phyloP scores from a whole-genome alignment of 2,113 vertebrate species.

The Alosa alosa region DNA sequence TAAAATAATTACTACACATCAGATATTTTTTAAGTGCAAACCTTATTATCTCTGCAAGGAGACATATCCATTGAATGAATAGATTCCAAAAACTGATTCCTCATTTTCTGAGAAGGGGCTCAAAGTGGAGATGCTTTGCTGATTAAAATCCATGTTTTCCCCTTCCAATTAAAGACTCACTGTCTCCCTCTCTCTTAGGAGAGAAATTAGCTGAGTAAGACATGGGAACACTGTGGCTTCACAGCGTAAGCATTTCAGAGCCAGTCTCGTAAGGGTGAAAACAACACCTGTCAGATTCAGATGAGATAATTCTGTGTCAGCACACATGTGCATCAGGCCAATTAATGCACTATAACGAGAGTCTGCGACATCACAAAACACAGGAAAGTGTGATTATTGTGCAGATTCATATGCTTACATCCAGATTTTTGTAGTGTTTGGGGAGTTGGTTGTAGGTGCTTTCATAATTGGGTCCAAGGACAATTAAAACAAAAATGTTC shows the following conservation, averaged over 20 bases:
- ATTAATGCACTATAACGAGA: slow-evolving; percentile 41
- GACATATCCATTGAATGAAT: background rate
- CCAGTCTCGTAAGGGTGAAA: slow-evolving; percentile 25
- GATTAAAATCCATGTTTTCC: background rate
- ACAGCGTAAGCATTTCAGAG: background rate
- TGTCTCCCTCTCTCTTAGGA: background rate
- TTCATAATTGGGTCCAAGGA: background rate
- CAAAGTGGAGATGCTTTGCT: background rate
- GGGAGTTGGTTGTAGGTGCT: background rate
- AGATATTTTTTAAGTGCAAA: background rate
- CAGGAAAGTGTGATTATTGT: background rate
- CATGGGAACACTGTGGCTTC: background rate
- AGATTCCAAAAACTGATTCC: background rate
- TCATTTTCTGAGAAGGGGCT: background rate
- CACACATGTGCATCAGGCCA: slow-evolving; percentile 39
- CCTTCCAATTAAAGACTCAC: background rate
- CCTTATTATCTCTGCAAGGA: background rate
- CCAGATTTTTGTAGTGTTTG: background rate
- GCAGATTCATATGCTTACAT: background rate
- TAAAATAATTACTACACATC: background rate
- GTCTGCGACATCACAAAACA: background rate
- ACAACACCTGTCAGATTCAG: slow-evolving; percentile 27
- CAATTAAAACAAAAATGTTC: background rate
- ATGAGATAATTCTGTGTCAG: slow-evolving; percentile 41
- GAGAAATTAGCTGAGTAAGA: slow-evolving; percentile 8